phyloP scores from a whole-genome alignment of 1,140 invertebrate genomes.

The Aphidius ervi region DNA sequence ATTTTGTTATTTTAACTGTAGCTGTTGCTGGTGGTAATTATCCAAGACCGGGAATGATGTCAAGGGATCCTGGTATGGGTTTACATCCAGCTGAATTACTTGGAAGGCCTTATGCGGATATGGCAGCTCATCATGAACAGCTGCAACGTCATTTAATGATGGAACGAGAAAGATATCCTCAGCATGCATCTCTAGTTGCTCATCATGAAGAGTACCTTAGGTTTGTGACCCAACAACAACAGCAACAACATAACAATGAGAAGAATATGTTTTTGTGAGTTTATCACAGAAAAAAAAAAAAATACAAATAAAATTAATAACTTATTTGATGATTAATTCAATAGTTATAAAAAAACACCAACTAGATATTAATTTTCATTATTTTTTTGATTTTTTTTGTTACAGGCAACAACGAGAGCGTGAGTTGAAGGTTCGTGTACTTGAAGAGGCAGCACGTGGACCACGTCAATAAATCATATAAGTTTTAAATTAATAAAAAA shows the following conservation, averaged over 20 bases:
- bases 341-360: too few relatives aligned
- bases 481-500: slow-evolving; percentile 12
- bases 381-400: slow-evolving; percentile 28
- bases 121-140: slow-evolving; percentile 80
- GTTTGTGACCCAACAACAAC: slow-evolving; percentile 48
- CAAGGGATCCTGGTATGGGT: slow-evolving; percentile 57
- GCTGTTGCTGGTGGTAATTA: slow-evolving; percentile 59
- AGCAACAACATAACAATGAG: slow-evolving; percentile 2
- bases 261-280: slow-evolving; percentile 8
- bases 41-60: slow-evolving; percentile 60
- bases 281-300: background rate
- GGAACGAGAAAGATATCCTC: slow-evolving; percentile 70
- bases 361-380: too few relatives aligned
- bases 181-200: slow-evolving; percentile 63
- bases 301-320: background rate
- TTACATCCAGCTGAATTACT: slow-evolving; percentile 73
- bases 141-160: slow-evolving; percentile 79
- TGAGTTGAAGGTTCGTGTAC: slow-evolving; percentile 76
- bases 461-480: slow-evolving; percentile 58
- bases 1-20: slow-evolving; percentile 34
- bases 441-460: slow-evolving; percentile 79
- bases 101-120: slow-evolving; percentile 76
- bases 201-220: slow-evolving; percentile 80
- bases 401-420: slow-evolving; percentile 75
- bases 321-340: too few relatives aligned